Evolutionary conservation across 37 sponge, comb jelly and placozoan species (phyloP), one percentile per base, ranked within the genome.

Genomic region (Ianthella basta): DNA sequence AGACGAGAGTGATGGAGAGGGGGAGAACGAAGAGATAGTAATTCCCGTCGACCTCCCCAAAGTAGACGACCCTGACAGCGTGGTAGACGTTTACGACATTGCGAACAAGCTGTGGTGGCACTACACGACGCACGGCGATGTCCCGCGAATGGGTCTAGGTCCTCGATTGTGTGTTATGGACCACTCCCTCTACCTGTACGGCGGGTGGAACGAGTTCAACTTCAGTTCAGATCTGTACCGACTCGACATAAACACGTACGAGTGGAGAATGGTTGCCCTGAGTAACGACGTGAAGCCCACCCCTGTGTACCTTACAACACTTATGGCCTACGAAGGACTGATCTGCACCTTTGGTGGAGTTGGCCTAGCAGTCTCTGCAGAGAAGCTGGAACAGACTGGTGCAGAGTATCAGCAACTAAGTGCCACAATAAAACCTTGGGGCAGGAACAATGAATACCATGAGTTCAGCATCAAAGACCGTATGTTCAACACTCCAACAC

Each of bases 401-500:
- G 82, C 87, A 35, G 37, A 73, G 20, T 90, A 86, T 24, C 38
- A 68, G 0, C 32, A 54, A 30, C 60, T 60, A 40, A 55, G 59
- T 14, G 61, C 56, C 10, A 53, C 29, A 19, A 21, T n/a, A 25
- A 27, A 40, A 14, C 66, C 74, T 0, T 91, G 60, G 84, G 91
- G 91, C 1, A 83, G 86, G 87, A 92, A 86, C 61, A 92, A 84
- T 53, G 89, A 92, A 32, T 92, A 92, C 80, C 86, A 80, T 39
- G 89, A 94, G 35, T 91, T 90, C 84, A 85, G 91, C 66, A 38
- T 94, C 0, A 53, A 75, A 16, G 54, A 59, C 19, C 60, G 90
- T 93, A 61, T 80, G 66, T 55, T 56, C 23, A n/a, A 16, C 69
- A n/a, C n/a, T n/a, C n/a, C n/a, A n/a, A n/a, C n/a, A n/a, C n/a